Percentiles rank a stretch among this genome's conserved stretches.
phyloP scores from a whole-genome alignment of 2,113 vertebrate genomes.

The Ailurus styani region DNA sequence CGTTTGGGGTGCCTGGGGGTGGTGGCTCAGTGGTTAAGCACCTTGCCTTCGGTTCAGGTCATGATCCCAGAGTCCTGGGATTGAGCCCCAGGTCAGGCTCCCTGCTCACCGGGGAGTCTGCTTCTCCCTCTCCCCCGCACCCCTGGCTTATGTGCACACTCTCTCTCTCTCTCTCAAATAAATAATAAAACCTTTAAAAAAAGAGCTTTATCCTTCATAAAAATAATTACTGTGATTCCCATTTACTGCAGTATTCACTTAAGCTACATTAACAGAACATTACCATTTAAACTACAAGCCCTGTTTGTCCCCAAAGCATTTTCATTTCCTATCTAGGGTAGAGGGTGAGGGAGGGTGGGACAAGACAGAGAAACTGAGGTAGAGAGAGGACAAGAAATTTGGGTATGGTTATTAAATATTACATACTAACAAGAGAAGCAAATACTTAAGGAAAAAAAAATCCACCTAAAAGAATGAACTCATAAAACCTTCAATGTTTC shows the following conservation, averaged over 20 bases:
- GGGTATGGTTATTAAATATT: background rate
- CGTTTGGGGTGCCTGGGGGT: background rate
- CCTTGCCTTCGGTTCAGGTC: background rate
- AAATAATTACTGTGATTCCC: background rate
- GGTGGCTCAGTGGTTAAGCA: background rate
- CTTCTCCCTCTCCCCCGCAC: too few relatives aligned
- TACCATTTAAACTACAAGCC: background rate
- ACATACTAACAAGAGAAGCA: background rate
- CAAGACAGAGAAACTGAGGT: background rate
- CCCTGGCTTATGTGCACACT: too few relatives aligned
- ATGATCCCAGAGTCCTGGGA: too few relatives aligned
- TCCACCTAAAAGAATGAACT: background rate
- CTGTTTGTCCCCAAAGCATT: background rate
- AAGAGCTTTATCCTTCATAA: background rate
- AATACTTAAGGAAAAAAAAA: background rate
- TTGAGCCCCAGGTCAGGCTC: too few relatives aligned
- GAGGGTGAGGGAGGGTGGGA: background rate
- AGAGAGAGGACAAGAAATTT: background rate
- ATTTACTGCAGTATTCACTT: background rate
- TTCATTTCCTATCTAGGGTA: background rate
- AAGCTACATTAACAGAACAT: background rate
- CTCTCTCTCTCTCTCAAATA: background rate
- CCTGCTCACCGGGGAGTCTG: too few relatives aligned
- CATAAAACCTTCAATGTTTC: background rate
- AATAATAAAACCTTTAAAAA: background rate